Evolutionary conservation across 2,888 invertebrate species (phyloP), one percentile per base, ranked within the genome.

Genomic region (Scelioninae gen. 1): DNA sequence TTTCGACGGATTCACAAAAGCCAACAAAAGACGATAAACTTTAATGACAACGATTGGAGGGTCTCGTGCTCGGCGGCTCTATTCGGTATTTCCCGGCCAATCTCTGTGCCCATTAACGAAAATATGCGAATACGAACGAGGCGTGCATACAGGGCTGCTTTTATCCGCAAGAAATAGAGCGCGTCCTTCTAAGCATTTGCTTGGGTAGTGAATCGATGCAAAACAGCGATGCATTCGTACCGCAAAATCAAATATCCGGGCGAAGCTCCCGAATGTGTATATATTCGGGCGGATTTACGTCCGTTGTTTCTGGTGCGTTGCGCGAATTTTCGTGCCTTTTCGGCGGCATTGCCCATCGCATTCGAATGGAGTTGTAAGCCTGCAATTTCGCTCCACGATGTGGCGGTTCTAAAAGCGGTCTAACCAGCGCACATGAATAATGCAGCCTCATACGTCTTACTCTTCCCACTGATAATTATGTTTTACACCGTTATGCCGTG

Each of bases 401-500:
- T 81, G 84, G 83, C 86, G 82, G 34, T 87, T 90, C 86, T 87
- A 88, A 89, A 89, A 89, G 87, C 88, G 84, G 86, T 75, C 89
- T 89, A 89, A 88, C 87, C 85, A 72, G 85, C 85, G 71, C 72
- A 40, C 83, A 90, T 90, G 90, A 90, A 90, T 90, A 91, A 91
- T 91, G 89, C 88, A 89, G 80, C 85, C 88, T 84, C 88, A 87
- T 88, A 87, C 86, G 88, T 89, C 89, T 90, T 89, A 86, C 88
- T 87, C 88, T 84, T 88, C 86, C 87, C 85, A 85, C 87, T 89
- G 90, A 90, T 90, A 90, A 90, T 90, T 91, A 90, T 90, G 89
- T 90, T 90, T 90, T 90, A 91, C 91, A 90, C 87, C 89, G 88
- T 90, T 89, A 88, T 89, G 88, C 88, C 89, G 88, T 89, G 91